Base-by-base conservation (phyloP, 2,113 vertebrate genomes). In the Glareola pratincola region DNA sequence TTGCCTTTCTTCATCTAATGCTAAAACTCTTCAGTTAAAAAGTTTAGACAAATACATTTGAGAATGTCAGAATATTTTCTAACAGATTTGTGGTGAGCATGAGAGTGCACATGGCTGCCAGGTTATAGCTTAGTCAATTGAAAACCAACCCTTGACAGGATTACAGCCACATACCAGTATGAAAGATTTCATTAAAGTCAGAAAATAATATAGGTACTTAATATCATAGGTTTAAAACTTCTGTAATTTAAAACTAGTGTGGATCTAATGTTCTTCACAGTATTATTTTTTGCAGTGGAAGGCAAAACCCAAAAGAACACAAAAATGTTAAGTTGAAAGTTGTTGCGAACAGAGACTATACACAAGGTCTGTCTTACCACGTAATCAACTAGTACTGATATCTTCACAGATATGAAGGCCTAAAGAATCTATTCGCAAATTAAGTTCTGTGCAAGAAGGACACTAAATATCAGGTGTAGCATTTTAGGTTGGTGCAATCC, bases 1-100 rank as follows among this genome's bases (percentile, higher is more conserved):
- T 62, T 50, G 29, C 51, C 45, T 76, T 92, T 60, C 57, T 76
- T 87, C 6, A 0, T 14, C 32, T 75, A 60, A 76, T 13, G 37
- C 53, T 62, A 47, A 76, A 67, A 14, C 34, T 57, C 71, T 26
- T 63, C 54, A 83, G 91, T 59, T 69, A 81, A 54, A 73, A 77
- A 83, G 50, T 79, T 85, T 34, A 91, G 88, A 85, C 37, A 89
- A 95, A 81, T 30, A 51, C 11, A 85, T 81, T 77, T 88, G 64
- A 94, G 92, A 91, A 84, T 8, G 30, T 72, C 48, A 73, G 79
- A 62, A 41, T 60, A 51, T 68, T 85, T 80, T 91, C 23, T 41
- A 79, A 36, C 53, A 89, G 80, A 64, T 69, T 56, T 82, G 89
- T 63, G 89, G 84, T 92, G 51, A 93, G 88, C 62, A 57, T 11